Percentiles rank a stretch among this genome's conserved stretches.
These are phyloP conservation scores for Acanthiza pusilla DNA, from an alignment of 2,797 vertebrate genomes.

Conservation along the genomic window DNA sequence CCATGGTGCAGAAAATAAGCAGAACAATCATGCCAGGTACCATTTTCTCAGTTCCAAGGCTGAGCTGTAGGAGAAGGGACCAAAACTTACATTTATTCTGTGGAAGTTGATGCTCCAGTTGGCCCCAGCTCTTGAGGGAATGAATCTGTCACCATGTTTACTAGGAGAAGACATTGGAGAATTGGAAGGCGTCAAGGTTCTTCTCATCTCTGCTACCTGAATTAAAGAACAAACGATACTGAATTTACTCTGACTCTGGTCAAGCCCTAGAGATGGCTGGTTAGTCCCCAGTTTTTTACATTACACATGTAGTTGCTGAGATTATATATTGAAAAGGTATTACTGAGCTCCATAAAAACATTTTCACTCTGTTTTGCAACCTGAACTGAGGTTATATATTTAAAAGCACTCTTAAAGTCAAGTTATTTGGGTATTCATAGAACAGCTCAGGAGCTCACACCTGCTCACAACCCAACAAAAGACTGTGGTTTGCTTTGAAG, in stretches of 20 bases:
- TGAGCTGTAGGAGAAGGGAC: not conserved
- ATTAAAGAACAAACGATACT: constrained; percentile 13
- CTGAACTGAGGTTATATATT: not conserved
- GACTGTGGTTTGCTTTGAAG: not conserved
- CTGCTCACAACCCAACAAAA: not conserved
- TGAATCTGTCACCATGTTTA: constrained; percentile 96
- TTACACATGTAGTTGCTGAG: not conserved
- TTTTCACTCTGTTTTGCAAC: not conserved
- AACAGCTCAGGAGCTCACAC: not conserved
- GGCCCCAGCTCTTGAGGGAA: constrained; percentile 94
- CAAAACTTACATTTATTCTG: constrained; percentile 88
- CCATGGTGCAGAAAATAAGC: not conserved
- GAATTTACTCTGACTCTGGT: not conserved
- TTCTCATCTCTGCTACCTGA: constrained; percentile 86
- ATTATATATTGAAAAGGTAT: not conserved
- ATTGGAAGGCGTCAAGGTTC: constrained; percentile 91
- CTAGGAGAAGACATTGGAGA: constrained; percentile 96
- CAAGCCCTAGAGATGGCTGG: not conserved
- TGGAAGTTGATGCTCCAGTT: constrained; percentile 99
- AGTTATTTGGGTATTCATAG: not conserved
- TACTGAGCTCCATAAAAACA: not conserved
- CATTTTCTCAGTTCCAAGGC: not conserved
- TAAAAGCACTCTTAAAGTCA: not conserved
- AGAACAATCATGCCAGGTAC: not conserved
- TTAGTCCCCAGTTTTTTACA: not conserved